These are phyloP conservation scores for Aleiodes leptofemur DNA, from an alignment of 2,888 invertebrate genomes.

Conservation along the genomic window DNA sequence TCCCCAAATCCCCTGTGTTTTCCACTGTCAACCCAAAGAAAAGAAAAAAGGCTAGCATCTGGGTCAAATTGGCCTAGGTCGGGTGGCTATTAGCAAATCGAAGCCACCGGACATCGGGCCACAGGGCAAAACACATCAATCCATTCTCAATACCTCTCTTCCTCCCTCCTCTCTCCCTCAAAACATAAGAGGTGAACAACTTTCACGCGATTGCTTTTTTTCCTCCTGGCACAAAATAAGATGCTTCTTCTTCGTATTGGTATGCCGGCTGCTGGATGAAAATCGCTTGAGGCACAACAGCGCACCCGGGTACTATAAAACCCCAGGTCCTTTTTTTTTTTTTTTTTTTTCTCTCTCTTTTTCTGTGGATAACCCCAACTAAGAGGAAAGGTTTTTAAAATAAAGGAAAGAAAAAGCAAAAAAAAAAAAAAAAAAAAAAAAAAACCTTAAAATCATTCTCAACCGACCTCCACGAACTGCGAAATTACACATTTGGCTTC, in stretches of 20 bases:
- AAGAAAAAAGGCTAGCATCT: not conserved
- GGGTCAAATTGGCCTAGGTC: constrained; percentile 35
- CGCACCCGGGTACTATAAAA: constrained; percentile 15
- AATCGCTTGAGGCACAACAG: constrained; percentile 29
- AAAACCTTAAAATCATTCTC: too few species aligned
- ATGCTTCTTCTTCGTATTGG: constrained; percentile 64
- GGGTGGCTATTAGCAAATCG: constrained; percentile 34
- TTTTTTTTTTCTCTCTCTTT: too few species aligned
- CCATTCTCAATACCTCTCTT: too few species aligned
- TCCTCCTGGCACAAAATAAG: constrained; percentile 47
- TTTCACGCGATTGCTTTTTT: constrained; percentile 62
- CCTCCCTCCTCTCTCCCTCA: too few species aligned
- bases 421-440: too few species aligned
- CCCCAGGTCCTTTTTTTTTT: not conserved
- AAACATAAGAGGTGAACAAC: constrained; percentile 61
- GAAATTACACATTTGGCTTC: constrained; percentile 54
- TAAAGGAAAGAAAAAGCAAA: too few species aligned
- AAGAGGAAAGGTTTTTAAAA: too few species aligned
- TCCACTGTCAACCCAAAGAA: too few species aligned
- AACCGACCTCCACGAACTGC: constrained; percentile 52
- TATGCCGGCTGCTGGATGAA: constrained; percentile 53
- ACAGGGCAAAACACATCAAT: constrained; percentile 44
- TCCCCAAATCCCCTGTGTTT: too few species aligned
- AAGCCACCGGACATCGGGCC: constrained; percentile 25
- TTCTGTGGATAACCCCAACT: constrained; percentile 26